phyloP scores from a whole-genome alignment of 2,888 invertebrate species.

The Drosophila lacicola region DNA sequence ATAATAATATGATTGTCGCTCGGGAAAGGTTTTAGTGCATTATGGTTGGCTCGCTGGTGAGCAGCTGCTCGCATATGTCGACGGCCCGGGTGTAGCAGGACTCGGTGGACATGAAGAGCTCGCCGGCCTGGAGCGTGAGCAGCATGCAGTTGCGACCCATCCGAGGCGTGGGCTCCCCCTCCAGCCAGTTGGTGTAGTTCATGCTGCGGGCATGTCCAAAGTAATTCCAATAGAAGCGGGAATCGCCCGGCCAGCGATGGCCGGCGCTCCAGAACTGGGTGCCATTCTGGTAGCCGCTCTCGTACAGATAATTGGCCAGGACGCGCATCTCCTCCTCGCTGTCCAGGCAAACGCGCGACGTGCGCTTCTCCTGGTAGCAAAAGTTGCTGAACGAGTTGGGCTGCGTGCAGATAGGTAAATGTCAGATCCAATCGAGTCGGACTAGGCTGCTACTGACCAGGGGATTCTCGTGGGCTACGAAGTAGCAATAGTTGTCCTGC shows the following conservation, averaged over 20 bases:
- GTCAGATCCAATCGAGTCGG: background rate
- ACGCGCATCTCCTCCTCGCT: constrained; percentile 63
- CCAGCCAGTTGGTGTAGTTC: constrained; percentile 68
- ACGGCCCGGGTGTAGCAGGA: constrained; percentile 57
- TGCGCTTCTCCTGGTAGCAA: constrained; percentile 68
- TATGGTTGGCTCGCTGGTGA: constrained; percentile 49
- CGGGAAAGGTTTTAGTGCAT: constrained; percentile 52
- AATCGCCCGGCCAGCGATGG: constrained; percentile 67
- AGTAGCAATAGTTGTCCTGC: constrained; percentile 63
- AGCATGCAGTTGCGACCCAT: constrained; percentile 66
- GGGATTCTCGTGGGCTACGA: constrained; percentile 45
- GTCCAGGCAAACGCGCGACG: constrained; percentile 71
- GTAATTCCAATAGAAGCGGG: constrained; percentile 72
- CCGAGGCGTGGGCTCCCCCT: constrained; percentile 55
- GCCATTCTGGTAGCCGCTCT: constrained; percentile 54
- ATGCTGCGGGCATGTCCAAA: constrained; percentile 63
- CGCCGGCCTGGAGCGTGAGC: constrained; percentile 51
- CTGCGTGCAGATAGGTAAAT: constrained; percentile 17
- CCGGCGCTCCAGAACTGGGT: constrained; percentile 75
- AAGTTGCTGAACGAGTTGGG: constrained; percentile 66
- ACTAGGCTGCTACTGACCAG: constrained; percentile 48
- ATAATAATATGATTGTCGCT: background rate
- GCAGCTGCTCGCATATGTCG: constrained; percentile 67
- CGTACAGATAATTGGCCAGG: constrained; percentile 63
- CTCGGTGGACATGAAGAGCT: constrained; percentile 65